Evolutionary conservation across 2,888 invertebrate species (phyloP).

Genomic region (Pammene fasciana): DNA sequence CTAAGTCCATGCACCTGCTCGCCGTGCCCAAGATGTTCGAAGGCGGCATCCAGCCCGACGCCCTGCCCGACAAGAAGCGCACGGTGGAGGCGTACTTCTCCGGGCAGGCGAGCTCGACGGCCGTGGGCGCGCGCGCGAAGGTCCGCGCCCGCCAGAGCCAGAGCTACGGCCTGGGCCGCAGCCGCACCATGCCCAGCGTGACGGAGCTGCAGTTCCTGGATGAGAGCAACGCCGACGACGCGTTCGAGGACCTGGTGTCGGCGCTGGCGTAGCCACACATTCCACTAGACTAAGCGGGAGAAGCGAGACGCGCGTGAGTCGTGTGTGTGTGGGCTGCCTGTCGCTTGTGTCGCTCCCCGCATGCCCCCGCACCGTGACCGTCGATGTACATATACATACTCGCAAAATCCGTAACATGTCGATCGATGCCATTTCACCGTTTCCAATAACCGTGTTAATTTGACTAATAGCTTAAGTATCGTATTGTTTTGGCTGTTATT

Average conservation of each 20-base stretch:
- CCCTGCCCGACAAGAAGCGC: conserved; percentile 86
- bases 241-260: conserved; percentile 93
- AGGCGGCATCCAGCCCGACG: conserved; percentile 88
- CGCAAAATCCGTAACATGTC: conserved; percentile 55
- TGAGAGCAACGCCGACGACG: conserved; percentile 93
- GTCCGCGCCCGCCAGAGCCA: conserved; percentile 60
- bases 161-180: conserved; percentile 85
- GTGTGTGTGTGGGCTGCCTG: conserved; percentile 80
- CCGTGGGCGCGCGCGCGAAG: conserved; percentile 49
- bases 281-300: conserved; percentile 76
- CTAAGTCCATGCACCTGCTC: conserved; percentile 89
- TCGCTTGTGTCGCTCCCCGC: conserved; percentile 67
- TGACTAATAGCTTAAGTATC: conserved; percentile 80
- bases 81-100: conserved; percentile 90
- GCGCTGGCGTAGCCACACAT: conserved; percentile 79
- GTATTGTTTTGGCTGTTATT: conserved; percentile 70
- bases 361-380: conserved; percentile 51
- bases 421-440: conserved; percentile 66
- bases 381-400: conserved; percentile 66
- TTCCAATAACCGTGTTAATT: conserved; percentile 77
- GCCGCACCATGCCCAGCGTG: conserved; percentile 90
- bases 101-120: conserved; percentile 56
- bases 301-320: conserved; percentile 81
- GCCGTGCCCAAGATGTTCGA: conserved; percentile 91
- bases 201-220: conserved; percentile 86